Base-by-base conservation (phyloP, 1,140 invertebrate genomes). In the Monomorium pharaonis region DNA sequence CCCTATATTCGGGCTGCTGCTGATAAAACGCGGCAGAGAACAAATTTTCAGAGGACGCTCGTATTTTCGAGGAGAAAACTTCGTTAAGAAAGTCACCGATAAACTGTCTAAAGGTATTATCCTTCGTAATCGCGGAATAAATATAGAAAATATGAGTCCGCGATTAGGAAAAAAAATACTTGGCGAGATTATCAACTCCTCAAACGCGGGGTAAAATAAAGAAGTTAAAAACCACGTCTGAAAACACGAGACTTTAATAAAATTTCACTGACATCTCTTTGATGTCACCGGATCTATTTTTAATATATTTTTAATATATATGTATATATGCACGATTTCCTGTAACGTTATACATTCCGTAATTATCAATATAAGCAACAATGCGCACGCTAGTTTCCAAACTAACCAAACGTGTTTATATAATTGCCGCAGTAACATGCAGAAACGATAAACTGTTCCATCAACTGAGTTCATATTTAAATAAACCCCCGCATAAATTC, bases 401-500 rank as follows among this genome's bases (percentile, higher is more conserved):
- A n/a, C 4, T 37, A 47, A 21, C 18, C 24, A 76, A 62, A 76
- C 18, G 27, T 3, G 5, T 77, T 63, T 47, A 44, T 30, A 44
- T n/a, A 77, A 77, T 63, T 63, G 58, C 18, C n/a, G 12, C 58
- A 44, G 1, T 76, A 47, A 63, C 24, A 67, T 27, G 47, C 14
- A 77, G 74, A 77, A 30, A 18, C 24, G 75, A 6, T 33, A 63
- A 77, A 77, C 56, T 21, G 10, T 60, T 18, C 37, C 24, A 24
- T 42, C 24, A 33, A 30, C 27, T 5, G 24, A 77, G 58, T 62
- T 63, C 24, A 49, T 33, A 54, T 77, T 77, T 77, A 77, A 63
- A 63, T 77, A 47, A 77, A 63, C 58, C 47, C 24, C 18, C 44
- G 18, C 16, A 76, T n/a, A 7, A 77, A 77, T 14, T 77, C 74